Percentiles rank a stretch among this genome's conserved stretches.
These are phyloP conservation scores for Archilochus colubris DNA, from an alignment of 2,113 vertebrate species.

Conservation along the genomic window DNA sequence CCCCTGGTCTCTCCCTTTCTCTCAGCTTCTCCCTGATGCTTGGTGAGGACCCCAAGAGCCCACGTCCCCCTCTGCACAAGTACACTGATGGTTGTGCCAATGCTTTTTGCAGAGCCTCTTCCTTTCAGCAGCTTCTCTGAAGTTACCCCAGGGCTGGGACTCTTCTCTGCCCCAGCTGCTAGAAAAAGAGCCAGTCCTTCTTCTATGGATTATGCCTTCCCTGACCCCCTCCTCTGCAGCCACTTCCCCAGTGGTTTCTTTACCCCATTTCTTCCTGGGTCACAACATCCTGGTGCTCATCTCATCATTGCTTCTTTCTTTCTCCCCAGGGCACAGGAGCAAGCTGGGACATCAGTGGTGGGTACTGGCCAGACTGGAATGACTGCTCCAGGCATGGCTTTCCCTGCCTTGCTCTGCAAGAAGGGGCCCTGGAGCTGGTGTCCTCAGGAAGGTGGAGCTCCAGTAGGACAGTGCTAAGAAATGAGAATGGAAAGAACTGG, in stretches of 20 bases:
- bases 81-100: too few species aligned
- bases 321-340: not conserved
- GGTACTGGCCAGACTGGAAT: fast-evolving
- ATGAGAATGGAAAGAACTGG: not conserved
- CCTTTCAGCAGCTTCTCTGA: not conserved
- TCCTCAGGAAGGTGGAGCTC: not conserved
- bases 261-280: not conserved
- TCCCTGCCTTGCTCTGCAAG: not conserved
- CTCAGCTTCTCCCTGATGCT: not conserved
- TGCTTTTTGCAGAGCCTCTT: not conserved
- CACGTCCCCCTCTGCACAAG: fast-evolving
- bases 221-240: not conserved
- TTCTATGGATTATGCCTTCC: not conserved
- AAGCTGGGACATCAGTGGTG: not conserved
- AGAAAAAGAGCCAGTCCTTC: not conserved
- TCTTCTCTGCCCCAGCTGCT: not conserved
- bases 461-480: not conserved
- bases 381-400: not conserved
- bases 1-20: not conserved
- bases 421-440: not conserved
- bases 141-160: not conserved
- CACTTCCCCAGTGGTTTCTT: not conserved
- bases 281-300: not conserved
- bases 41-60: not conserved
- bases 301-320: not conserved